Conservation (phyloP, 2,113 vertebrate species). For the Condylura cristata region DNA sequence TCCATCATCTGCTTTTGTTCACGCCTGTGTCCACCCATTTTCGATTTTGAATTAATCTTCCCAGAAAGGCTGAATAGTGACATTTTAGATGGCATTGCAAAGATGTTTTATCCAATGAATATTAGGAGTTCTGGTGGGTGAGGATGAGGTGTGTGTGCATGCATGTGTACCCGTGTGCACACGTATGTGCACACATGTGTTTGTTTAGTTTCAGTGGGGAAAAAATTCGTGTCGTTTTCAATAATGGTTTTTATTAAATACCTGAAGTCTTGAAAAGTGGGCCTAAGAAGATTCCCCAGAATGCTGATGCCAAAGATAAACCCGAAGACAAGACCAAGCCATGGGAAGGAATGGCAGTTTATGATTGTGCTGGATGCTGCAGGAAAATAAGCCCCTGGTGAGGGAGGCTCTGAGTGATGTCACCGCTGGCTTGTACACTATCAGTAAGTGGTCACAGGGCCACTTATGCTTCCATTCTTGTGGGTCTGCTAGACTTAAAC, state of each 20-base stretch:
- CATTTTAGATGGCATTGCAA: conserved; percentile 9
- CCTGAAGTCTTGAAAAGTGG: conserved; percentile 5
- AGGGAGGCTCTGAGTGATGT: not conserved
- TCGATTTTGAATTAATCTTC: conserved; percentile 5
- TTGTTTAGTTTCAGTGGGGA: not conserved
- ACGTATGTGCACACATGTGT: not conserved
- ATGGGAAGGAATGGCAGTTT: not conserved
- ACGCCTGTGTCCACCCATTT: conserved; percentile 22
- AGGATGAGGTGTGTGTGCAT: not conserved
- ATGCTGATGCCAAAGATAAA: not conserved
- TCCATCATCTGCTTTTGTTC: conserved; percentile 26
- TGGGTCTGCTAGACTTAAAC: too few species aligned
- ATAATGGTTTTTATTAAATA: conserved; percentile 19
- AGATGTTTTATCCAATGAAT: not conserved
- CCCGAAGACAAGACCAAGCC: not conserved
- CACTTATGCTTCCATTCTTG: not conserved
- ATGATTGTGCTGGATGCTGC: not conserved
- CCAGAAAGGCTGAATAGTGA: conserved; percentile 28
- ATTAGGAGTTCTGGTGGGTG: not conserved
- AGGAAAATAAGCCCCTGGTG: not conserved
- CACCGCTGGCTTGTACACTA: not conserved
- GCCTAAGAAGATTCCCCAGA: not conserved
- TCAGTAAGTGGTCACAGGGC: not conserved
- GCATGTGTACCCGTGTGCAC: not conserved
- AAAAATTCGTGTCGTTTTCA: not conserved